Conservation (phyloP, 2,888 invertebrate species). For the Uropetala carovei region DNA sequence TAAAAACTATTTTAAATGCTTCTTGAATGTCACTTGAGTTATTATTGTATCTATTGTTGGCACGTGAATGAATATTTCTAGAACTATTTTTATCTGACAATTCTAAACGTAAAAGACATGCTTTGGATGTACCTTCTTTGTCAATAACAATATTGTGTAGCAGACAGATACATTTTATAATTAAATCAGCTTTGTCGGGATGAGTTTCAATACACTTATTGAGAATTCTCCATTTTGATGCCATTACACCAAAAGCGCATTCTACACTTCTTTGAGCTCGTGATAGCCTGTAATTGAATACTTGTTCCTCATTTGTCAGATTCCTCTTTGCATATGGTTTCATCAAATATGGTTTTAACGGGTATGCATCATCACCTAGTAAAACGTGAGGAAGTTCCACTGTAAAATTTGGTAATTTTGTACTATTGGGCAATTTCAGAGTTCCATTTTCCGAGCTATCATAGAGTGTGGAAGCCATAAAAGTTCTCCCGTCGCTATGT, state of each 20-base stretch:
- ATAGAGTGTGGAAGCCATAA: background rate
- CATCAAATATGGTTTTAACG: background rate
- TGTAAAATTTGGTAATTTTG: background rate
- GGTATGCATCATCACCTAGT: background rate
- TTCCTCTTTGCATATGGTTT: background rate
- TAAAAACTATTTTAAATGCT: too few relatives aligned
- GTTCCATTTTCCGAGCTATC: background rate
- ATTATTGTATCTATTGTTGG: too few relatives aligned
- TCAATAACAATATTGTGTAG: too few relatives aligned
- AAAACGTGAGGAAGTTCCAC: background rate
- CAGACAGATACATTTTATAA: too few relatives aligned
- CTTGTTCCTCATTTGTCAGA: background rate
- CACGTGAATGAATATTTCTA: too few relatives aligned
- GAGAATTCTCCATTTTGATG: background rate
- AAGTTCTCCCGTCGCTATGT: background rate
- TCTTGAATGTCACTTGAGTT: too few relatives aligned
- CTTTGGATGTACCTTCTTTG: too few relatives aligned
- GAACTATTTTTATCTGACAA: too few relatives aligned
- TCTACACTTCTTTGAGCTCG: background rate
- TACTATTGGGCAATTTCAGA: rapidly evolving
- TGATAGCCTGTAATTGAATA: background rate
- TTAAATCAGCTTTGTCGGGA: too few relatives aligned
- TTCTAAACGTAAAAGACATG: too few relatives aligned
- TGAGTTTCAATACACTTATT: background rate
- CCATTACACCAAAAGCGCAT: background rate